phyloP scores from a whole-genome alignment of 2,888 invertebrate genomes.

The Eucriotettix oculatus region DNA sequence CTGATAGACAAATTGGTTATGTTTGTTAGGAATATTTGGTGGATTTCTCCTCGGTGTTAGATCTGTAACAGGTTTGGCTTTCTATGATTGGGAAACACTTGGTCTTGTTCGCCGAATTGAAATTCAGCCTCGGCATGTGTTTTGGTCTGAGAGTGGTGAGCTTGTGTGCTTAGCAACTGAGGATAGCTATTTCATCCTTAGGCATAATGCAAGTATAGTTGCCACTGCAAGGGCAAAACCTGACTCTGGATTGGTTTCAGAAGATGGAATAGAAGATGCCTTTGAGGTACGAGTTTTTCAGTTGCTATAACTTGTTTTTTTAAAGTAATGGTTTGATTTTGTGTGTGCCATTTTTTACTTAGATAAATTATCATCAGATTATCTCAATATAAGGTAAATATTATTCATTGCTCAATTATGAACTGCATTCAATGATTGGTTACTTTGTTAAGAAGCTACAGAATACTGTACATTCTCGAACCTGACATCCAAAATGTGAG shows the following conservation, averaged over 20 bases:
- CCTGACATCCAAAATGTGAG: no score
- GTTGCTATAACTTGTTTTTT: not conserved
- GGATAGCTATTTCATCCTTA: conserved; percentile 85
- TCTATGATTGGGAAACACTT: conserved; percentile 95
- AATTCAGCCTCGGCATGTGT: conserved; percentile 83
- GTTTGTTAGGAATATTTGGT: conserved; percentile 60
- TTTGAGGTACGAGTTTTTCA: conserved; percentile 56
- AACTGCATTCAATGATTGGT: no score
- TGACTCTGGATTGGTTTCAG: conserved; percentile 57
- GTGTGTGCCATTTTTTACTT: no score
- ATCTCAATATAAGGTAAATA: no score
- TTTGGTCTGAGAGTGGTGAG: conserved; percentile 93
- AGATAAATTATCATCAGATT: no score
- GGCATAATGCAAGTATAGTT: conserved; percentile 70
- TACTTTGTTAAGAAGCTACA: no score
- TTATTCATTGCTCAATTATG: no score
- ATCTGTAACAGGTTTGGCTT: conserved; percentile 79
- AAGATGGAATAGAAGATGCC: conserved; percentile 90
- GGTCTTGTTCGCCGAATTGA: conserved; percentile 89
- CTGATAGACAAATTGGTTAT: not conserved
- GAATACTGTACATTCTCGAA: no score
- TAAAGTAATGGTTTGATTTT: no score
- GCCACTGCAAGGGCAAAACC: conserved; percentile 39
- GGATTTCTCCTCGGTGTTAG: conserved; percentile 82
- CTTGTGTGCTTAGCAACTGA: conserved; percentile 89